Evolutionary conservation across 1,140 invertebrate genomes (phyloP).

Genomic region (Zaprionus africanus): DNA sequence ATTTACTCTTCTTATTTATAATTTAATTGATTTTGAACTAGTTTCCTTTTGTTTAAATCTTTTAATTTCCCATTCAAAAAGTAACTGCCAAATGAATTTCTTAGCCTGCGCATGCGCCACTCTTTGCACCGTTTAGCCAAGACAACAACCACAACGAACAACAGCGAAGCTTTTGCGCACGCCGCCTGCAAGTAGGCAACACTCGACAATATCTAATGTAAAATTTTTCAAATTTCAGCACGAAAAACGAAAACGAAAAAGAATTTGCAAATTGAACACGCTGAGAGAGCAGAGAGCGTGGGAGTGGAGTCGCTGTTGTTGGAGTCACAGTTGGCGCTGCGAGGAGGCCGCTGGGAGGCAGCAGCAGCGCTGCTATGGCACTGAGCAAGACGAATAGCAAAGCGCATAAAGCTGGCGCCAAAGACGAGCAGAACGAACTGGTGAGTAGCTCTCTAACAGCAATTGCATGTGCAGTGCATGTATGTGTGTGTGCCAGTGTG

Average conservation of each 20-base stretch:
- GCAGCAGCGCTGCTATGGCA: constrained; percentile 56
- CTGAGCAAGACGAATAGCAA: constrained; percentile 66
- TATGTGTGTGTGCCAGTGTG: neutral
- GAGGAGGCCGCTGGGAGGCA: constrained; percentile 13
- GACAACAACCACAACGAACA: constrained; percentile 14
- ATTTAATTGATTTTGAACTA: too few species aligned
- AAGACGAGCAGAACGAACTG: constrained; percentile 77
- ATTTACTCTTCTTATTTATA: too few species aligned
- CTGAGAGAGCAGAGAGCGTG: constrained; percentile 13
- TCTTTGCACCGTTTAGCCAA: neutral
- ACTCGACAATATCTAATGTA: neutral
- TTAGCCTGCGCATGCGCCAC: neutral
- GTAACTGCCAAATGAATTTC: neutral
- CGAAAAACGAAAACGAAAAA: constrained; percentile 14
- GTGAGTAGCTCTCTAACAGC: constrained; percentile 50
- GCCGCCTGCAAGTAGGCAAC: constrained; percentile 39
- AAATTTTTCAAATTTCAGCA: constrained; percentile 30
- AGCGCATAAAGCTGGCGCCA: constrained; percentile 69
- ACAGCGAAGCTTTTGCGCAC: constrained; percentile 9
- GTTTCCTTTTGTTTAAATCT: neutral
- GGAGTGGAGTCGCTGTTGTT: constrained; percentile 12
- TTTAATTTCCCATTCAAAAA: neutral
- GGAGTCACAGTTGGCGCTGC: neutral
- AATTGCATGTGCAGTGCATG: neutral
- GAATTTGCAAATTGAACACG: neutral